Base-by-base conservation (phyloP, 2,888 invertebrate species). In the Homarus gammarus region DNA sequence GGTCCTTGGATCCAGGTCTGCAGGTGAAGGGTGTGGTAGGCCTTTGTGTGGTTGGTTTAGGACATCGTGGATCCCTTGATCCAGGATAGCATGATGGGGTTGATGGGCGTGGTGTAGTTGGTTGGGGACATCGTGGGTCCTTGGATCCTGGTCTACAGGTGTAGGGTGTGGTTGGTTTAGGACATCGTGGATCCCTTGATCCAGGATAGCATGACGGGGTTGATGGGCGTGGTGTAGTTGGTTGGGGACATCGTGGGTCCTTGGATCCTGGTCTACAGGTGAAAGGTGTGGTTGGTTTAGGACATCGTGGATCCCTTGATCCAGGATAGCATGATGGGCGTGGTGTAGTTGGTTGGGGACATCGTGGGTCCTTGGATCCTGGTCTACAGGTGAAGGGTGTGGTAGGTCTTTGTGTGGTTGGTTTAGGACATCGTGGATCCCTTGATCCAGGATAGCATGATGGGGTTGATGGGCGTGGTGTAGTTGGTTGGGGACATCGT, bases 291-390 rank as follows among this genome's bases (percentile, higher is more conserved):
- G 49, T 90, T 87, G 72, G 44, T 94, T 68, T 92, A 92, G 78
- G 86, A 82, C 94, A 94, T 51, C 93, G 33, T 92, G 93, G 92
- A 93, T 93, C 91, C 12, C 81, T 92, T 72, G 81, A 84, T 18
- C 56, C 44, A 22, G 44, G 51, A 72, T n/a, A n/a, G n/a, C n/a
- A n/a, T n/a, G n/a, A n/a, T n/a, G 68, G 68, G 1, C 44, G 68
- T 40, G 88, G 64, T 40, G 84, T 70, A 15, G 84, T 84, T 72
- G 81, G 87, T 15, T 44, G 51, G 12, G 44, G 51, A 72, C 88
- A 88, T 31, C 73, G 51, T 27, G 77, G 88, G 77, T 87, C 87
- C n/a, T 33, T 87, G 33, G 81, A 81, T 33, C 81, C 81, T 81
- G 68, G 81, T 10, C n/a, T 27, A 40, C 81, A 81, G 1, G 0